A percentile compares a stretch with the other conserved stretches of the same genome.
phyloP scores from a whole-genome alignment of 2,113 vertebrate species.

The Poeciliopsis occidentalis region DNA sequence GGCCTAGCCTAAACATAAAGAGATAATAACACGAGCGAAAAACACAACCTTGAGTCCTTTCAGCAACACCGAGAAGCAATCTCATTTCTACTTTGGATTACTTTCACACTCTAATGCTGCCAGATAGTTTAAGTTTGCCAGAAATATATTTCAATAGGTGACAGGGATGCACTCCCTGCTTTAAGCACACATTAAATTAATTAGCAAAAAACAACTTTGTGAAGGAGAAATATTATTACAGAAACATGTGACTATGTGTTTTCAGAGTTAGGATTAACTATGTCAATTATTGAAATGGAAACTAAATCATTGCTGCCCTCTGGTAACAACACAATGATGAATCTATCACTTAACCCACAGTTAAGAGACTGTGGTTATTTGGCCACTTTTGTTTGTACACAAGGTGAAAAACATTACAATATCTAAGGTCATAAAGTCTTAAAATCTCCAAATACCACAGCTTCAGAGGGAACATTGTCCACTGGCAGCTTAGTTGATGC shows the following conservation, averaged over 20 bases:
- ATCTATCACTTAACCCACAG: conserved; percentile 66
- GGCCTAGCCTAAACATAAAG: conserved; percentile 26
- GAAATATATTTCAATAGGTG: neutral
- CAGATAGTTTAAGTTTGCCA: neutral
- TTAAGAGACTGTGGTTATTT: conserved; percentile 35
- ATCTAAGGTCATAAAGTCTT: neutral
- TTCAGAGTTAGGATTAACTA: conserved; percentile 60
- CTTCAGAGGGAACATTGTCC: too few relatives aligned
- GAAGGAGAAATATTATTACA: neutral
- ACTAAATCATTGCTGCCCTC: conserved; percentile 46
- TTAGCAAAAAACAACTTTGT: conserved; percentile 11
- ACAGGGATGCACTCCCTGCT: neutral
- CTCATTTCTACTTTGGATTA: conserved; percentile 16
- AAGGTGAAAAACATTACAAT: neutral
- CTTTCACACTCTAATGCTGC: neutral
- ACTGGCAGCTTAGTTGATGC: too few relatives aligned
- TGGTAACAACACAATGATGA: conserved; percentile 58
- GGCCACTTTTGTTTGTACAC: conserved; percentile 18
- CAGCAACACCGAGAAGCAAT: conserved; percentile 15
- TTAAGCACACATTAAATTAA: neutral
- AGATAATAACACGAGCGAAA: conserved; percentile 26
- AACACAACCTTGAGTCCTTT: neutral
- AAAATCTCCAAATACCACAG: too few relatives aligned
- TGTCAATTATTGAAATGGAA: conserved; percentile 50
- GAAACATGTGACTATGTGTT: conserved; percentile 7